phyloP scores from a whole-genome alignment of 2,888 invertebrate genomes.

The Apomyelois bistriatella region DNA sequence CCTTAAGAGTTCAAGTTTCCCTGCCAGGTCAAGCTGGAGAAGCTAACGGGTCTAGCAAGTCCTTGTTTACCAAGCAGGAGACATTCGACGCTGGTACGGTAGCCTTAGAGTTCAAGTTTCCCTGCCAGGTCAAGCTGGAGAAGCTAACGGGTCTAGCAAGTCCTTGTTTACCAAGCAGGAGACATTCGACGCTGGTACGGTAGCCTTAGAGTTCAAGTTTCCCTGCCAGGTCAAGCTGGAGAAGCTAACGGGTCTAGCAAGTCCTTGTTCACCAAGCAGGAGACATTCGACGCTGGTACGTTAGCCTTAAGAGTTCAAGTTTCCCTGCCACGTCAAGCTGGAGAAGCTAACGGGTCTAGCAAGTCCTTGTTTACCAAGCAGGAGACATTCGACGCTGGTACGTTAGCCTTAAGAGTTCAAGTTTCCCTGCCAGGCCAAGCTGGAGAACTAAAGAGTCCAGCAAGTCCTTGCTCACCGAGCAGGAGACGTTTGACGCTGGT shows the following conservation, averaged over 20 bases:
- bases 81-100: conserved; percentile 96
- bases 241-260: conserved; percentile 93
- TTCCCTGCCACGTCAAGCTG: conserved; percentile 85
- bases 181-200: conserved; percentile 95
- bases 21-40: conserved; percentile 89
- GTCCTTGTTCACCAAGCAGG: conserved; percentile 98
- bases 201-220: conserved; percentile 25
- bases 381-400: conserved; percentile 97
- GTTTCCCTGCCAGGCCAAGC: conserved; percentile 83
- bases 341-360: conserved; percentile 93
- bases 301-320: too few relatives aligned
- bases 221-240: conserved; percentile 90
- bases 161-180: conserved; percentile 99
- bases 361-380: conserved; percentile 99
- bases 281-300: conserved; percentile 96
- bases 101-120: conserved; percentile 25
- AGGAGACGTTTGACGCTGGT: conserved; percentile 99
- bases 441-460: conserved; percentile 92
- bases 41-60: conserved; percentile 94
- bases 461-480: conserved; percentile 99
- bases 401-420: conserved; percentile 60
- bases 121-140: conserved; percentile 89
- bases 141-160: conserved; percentile 93
- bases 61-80: conserved; percentile 98
- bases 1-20: conserved; percentile 25